Evolutionary conservation across 2,113 vertebrate genomes (phyloP), one percentile per base, ranked within the genome.

Genomic region (Hippocampus mohnikei): DNA sequence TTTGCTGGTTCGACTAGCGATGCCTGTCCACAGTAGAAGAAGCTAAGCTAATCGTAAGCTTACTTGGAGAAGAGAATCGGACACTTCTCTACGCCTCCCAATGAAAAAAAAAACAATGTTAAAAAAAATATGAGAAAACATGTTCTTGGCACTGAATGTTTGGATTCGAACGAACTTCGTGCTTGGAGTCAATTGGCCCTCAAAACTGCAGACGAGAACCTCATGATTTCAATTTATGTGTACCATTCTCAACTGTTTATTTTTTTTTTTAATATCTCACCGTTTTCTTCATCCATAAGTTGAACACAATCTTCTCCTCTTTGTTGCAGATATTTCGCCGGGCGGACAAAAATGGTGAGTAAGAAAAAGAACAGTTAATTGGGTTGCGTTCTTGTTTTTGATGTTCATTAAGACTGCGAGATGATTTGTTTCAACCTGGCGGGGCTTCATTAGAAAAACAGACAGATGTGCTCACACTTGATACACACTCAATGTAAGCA

Each of bases 291-390:
- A 21, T 27, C 66, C 1, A 67, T 77, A 66, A 0, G 48, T 62
- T 82, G 27, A 78, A 67, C 55, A 41, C 15, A 1, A 27, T 66
- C 63, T 67, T 80, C 65, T 82, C 62, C 65, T 82, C 33, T 68
- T 83, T 66, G 10, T 85, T 86, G 25, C 90, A 92, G 92, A 92
- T 93, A 78, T 90, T 93, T 71, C 90, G 86, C 27, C 85, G 92
- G 68, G 92, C 91, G 40, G 92, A 93, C 84, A 93, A 93, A 86
- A 93, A 92, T 46, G 92, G 92, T 93, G 83, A 90, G 92, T 89
- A 70, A 69, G 20, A 72, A 74, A 83, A 69, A 20, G 58, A 27
- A 12, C 33, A 27, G 10, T n/a, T 74, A 73, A 79, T 81, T 69
- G 16, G 37, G 66, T 72, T 44, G 67, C 18, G 63, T 0, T 8